phyloP scores from a whole-genome alignment of 1,140 invertebrate genomes.

The Drosophila insularis region DNA sequence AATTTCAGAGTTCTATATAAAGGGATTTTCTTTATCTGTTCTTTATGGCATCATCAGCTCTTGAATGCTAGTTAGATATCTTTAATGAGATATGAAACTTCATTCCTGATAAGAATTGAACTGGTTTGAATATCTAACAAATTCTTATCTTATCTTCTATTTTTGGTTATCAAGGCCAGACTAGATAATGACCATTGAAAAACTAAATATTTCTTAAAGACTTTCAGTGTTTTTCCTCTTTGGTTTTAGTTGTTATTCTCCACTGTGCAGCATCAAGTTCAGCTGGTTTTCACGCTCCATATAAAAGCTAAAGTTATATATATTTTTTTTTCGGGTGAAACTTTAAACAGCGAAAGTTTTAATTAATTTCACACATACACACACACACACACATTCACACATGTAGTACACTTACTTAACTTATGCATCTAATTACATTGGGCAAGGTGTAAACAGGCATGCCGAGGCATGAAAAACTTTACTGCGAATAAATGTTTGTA shows the following conservation, averaged over 20 bases:
- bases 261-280: slow-evolving; percentile 3
- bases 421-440: slow-evolving; percentile 70
- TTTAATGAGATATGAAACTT: too few relatives aligned
- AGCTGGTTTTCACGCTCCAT: slow-evolving; percentile 41
- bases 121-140: too few relatives aligned
- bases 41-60: too few relatives aligned
- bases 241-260: background rate
- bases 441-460: slow-evolving; percentile 50
- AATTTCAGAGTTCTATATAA: too few relatives aligned
- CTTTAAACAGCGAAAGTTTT: slow-evolving; percentile 71
- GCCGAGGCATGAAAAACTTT: background rate
- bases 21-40: too few relatives aligned
- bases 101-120: too few relatives aligned
- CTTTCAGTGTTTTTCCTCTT: background rate
- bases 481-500: background rate
- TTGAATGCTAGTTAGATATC: too few relatives aligned
- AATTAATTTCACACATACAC: slow-evolving; percentile 75
- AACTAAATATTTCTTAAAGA: background rate
- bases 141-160: too few relatives aligned
- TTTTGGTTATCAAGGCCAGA: too few relatives aligned
- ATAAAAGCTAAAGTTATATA: slow-evolving; percentile 47
- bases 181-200: too few relatives aligned
- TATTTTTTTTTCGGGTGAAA: slow-evolving; percentile 32
- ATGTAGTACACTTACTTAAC: slow-evolving; percentile 36
- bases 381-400: background rate